Percentiles rank a stretch among this genome's conserved stretches.
These are phyloP conservation scores for Helicoverpa assulta DNA, from an alignment of 2,888 invertebrate genomes.

Conservation along the genomic window DNA sequence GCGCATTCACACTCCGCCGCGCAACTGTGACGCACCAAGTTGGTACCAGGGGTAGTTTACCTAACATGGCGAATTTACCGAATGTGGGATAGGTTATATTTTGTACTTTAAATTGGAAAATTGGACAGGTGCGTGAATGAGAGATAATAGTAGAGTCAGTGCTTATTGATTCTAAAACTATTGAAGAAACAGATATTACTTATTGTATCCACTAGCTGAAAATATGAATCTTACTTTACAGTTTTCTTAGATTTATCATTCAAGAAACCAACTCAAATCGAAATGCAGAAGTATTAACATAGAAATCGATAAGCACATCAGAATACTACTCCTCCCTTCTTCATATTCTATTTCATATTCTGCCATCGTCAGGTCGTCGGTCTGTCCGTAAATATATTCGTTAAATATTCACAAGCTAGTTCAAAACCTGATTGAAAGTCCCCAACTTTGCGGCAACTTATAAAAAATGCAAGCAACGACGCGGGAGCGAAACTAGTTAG, in stretches of 20 bases:
- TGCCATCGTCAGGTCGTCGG: slow-evolving; percentile 27
- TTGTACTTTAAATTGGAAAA: too few species aligned
- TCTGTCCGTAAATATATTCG: slow-evolving; percentile 45
- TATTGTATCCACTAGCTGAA: too few species aligned
- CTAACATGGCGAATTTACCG: slow-evolving; percentile 20
- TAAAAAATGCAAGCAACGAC: slow-evolving; percentile 60
- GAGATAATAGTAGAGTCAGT: too few species aligned
- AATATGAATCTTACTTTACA: too few species aligned
- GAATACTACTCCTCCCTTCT: slow-evolving; percentile 9
- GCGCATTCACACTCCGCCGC: slow-evolving; percentile 58
- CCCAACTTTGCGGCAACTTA: slow-evolving; percentile 51
- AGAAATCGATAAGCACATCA: neutral
- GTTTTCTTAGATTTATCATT: too few species aligned
- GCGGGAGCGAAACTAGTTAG: slow-evolving; percentile 54
- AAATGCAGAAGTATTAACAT: slow-evolving; percentile 1
- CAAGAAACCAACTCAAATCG: neutral
- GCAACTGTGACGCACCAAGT: slow-evolving; percentile 30
- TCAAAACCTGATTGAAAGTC: slow-evolving; percentile 59
- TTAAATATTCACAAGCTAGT: slow-evolving; percentile 56
- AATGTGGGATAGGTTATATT: slow-evolving; percentile 11
- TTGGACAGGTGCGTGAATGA: too few species aligned
- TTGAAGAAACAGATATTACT: too few species aligned
- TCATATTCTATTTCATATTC: too few species aligned
- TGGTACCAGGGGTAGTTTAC: slow-evolving; percentile 33
- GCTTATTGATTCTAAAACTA: too few species aligned